Base-by-base conservation (phyloP, 2,888 invertebrate genomes). In the Atrina japonica region DNA sequence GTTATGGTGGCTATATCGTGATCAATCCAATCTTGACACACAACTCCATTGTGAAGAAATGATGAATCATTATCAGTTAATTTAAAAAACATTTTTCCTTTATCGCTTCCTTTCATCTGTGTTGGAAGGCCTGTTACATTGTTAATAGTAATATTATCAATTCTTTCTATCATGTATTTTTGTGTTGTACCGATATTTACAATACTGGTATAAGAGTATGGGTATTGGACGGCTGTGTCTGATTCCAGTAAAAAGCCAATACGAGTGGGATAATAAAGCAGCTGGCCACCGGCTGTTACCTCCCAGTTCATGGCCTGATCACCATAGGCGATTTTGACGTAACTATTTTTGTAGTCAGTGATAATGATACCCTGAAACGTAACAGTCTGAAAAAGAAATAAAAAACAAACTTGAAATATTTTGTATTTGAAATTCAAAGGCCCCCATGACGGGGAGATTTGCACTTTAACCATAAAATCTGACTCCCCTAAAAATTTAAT, bases 281-380 rank as follows among this genome's bases (percentile, higher is more conserved):
- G 58, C 11, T 47, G 35, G 18, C 55, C 50, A 35, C 35, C 35
- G 2, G 50, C 25, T 23, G 77, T 25, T 11, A 77, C 61, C 9
- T 56, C 23, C 47, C 75, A 74, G 11, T 61, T 64, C 73, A 76
- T 75, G 11, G 64, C 63, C 9, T 70, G 66, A 18, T 81, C 76
- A 55, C 70, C 69, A 50, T 81, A 79, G 2, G 68, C 71, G 0
- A 61, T 63, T 7, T 64, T 55, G n/a, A 52, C 72, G 40, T 73
- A 70, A 0, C 74, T 72, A 9, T 71, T 73, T 25, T 59, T 70
- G 49, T 63, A 76, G 64, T 81, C 78, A 2, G 80, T 81, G 16
- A 79, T 40, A 11, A 83, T 7, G 9, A 79, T 63, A 0, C 69
- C 43, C 63, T 81, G 78, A 58, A 80, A 79, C 9, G 80, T 76